Conservation (phyloP, 1,140 invertebrate species). For the Macrobrachium rosenbergii region DNA sequence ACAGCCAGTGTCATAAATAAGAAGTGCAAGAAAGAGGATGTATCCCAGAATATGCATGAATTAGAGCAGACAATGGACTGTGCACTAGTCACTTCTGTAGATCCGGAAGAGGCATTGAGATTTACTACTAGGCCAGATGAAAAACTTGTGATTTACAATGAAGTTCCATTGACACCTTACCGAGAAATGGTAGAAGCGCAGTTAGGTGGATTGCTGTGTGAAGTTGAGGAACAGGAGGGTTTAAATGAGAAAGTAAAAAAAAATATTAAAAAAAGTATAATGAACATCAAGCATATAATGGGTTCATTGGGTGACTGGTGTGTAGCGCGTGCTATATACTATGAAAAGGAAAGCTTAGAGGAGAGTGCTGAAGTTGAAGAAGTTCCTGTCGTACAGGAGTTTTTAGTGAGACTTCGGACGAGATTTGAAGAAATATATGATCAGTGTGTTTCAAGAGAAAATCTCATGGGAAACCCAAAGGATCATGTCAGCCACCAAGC, state of each 20-base stretch:
- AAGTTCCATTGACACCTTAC: conserved; percentile 28
- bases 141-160: conserved; percentile 75
- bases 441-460: conserved; percentile 8
- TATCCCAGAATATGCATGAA: conserved; percentile 75
- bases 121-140: conserved; percentile 72
- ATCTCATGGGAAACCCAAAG: conserved; percentile 45
- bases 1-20: conserved; percentile 86
- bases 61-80: conserved; percentile 83
- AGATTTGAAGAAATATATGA: conserved; percentile 47
- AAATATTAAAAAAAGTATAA: conserved; percentile 72
- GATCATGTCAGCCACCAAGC: conserved; percentile 50
- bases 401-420: conserved; percentile 51
- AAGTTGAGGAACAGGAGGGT: background rate
- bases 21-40: conserved; percentile 75
- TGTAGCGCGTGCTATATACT: conserved; percentile 66
- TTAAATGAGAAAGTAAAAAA: conserved; percentile 43
- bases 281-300: conserved; percentile 74
- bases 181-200: conserved; percentile 17
- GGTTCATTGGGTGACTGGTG: conserved; percentile 76
- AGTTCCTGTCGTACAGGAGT: conserved; percentile 35
- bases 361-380: conserved; percentile 47
- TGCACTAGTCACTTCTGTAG: conserved; percentile 80
- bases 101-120: conserved; percentile 72
- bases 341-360: conserved; percentile 65
- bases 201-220: conserved; percentile 23